A percentile compares a stretch with the other conserved stretches of the same genome.
Conservation (phyloP, 2,113 vertebrate species). For the Nesospiza acunhae region DNA sequence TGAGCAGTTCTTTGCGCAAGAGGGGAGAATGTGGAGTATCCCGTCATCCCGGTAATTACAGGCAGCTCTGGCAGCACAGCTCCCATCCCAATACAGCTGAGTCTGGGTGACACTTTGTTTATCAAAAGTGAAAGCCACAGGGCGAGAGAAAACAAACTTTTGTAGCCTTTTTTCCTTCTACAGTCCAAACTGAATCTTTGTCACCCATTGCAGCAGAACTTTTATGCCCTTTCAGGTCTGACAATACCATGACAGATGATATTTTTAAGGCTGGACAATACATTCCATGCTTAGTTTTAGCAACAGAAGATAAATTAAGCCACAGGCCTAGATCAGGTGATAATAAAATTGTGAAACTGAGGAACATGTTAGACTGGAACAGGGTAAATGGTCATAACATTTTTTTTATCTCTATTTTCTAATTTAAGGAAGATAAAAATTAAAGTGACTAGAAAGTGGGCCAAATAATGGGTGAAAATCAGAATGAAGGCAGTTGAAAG, state of each 20-base stretch:
- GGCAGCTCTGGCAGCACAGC: neutral
- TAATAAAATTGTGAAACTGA: neutral
- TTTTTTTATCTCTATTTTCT: neutral
- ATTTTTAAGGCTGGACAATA: neutral
- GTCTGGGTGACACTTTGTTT: neutral
- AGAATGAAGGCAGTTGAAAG: neutral
- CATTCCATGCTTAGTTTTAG: neutral
- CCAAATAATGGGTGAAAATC: neutral
- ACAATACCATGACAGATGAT: neutral
- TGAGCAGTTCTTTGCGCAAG: neutral
- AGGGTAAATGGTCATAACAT: neutral
- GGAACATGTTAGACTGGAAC: neutral
- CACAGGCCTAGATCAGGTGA: neutral
- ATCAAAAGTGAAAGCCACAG: neutral
- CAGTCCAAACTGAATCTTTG: neutral
- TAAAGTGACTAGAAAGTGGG: neutral
- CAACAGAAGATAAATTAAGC: neutral
- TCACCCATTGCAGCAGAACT: neutral
- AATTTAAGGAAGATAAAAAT: neutral
- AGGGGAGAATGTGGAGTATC: constrained; percentile 40
- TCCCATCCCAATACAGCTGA: fast-evolving
- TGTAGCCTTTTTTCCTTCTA: neutral
- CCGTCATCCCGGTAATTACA: neutral
- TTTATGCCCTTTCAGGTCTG: neutral
- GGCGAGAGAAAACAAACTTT: neutral